These are phyloP conservation scores for Drosophila chauvacae DNA, from an alignment of 1,140 invertebrate species.

Conservation along the genomic window DNA sequence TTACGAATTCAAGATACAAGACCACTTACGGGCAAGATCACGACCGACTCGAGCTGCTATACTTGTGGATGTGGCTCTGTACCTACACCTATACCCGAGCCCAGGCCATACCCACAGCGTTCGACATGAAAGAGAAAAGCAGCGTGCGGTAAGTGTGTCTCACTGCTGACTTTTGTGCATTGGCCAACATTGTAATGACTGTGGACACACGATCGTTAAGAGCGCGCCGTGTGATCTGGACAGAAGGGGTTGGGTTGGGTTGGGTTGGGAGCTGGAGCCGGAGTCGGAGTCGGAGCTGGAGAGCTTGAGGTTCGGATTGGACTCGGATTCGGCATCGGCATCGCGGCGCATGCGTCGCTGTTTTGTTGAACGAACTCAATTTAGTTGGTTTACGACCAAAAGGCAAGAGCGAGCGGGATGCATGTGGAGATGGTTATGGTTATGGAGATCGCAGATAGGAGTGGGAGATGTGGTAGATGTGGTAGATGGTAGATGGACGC, in stretches of 20 bases:
- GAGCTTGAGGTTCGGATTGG: slow-evolving; percentile 8
- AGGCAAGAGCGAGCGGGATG: slow-evolving; percentile 30
- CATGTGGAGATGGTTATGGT: slow-evolving; percentile 15
- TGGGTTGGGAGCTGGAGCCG: not conserved
- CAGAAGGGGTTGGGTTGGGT: slow-evolving; percentile 12
- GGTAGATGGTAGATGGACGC: slow-evolving; percentile 4
- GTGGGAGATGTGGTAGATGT: slow-evolving; percentile 30
- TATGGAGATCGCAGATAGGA: slow-evolving; percentile 13
- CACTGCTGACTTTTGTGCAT: slow-evolving; percentile 60
- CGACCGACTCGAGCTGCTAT: slow-evolving; percentile 62
- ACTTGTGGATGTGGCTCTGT: slow-evolving; percentile 11
- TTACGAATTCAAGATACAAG: slow-evolving; percentile 82
- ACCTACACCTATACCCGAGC: not conserved
- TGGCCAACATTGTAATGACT: slow-evolving; percentile 84
- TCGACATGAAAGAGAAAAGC: slow-evolving; percentile 77
- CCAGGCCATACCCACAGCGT: slow-evolving; percentile 15
- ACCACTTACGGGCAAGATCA: slow-evolving; percentile 84
- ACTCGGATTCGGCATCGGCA: slow-evolving; percentile 17
- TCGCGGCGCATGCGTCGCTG: slow-evolving; percentile 62
- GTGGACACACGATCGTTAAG: slow-evolving; percentile 84
- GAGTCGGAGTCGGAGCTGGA: not conserved
- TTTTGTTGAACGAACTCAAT: slow-evolving; percentile 82
- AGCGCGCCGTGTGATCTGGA: slow-evolving; percentile 61
- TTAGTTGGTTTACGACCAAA: slow-evolving; percentile 74
- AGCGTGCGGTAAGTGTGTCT: slow-evolving; percentile 78